Evolutionary conservation across 2,797 vertebrate genomes (phyloP).

Genomic region (Microhierax caerulescens): DNA sequence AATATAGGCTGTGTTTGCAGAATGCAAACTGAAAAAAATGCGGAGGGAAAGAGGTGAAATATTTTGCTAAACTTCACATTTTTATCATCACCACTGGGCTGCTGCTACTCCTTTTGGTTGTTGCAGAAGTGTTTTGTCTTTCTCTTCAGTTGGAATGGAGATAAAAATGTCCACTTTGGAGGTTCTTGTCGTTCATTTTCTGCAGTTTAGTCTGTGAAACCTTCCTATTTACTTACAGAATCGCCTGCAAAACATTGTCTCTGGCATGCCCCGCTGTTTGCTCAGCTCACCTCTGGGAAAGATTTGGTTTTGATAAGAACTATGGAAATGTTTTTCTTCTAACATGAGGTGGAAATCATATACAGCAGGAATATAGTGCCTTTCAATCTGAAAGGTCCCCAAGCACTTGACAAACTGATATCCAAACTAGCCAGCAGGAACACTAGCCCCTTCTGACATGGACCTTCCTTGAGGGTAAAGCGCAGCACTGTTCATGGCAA

Average conservation of each 20-base stretch:
- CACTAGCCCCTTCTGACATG: not conserved
- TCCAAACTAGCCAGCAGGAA: not conserved
- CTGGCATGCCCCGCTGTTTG: constrained; percentile 33
- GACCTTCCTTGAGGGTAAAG: not conserved
- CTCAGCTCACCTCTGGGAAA: constrained; percentile 59
- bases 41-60: not conserved
- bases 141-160: not conserved
- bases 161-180: not conserved
- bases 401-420: not conserved
- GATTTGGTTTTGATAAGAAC: constrained; percentile 57
- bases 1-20: not conserved
- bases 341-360: constrained; percentile 15
- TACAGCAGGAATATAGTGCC: not conserved
- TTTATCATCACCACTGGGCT: not conserved
- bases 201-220: constrained; percentile 36
- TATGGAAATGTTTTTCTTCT: constrained; percentile 51
- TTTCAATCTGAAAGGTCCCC: not conserved
- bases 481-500: not conserved
- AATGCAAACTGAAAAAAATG: not conserved
- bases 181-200: constrained; percentile 11
- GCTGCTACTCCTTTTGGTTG: not conserved
- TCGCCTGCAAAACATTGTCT: not conserved
- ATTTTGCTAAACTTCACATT: not conserved
- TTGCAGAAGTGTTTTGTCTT: constrained; percentile 13
- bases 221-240: constrained; percentile 34